phyloP scores from a whole-genome alignment of 2,888 invertebrate genomes.

The Eupithecia insigniata region DNA sequence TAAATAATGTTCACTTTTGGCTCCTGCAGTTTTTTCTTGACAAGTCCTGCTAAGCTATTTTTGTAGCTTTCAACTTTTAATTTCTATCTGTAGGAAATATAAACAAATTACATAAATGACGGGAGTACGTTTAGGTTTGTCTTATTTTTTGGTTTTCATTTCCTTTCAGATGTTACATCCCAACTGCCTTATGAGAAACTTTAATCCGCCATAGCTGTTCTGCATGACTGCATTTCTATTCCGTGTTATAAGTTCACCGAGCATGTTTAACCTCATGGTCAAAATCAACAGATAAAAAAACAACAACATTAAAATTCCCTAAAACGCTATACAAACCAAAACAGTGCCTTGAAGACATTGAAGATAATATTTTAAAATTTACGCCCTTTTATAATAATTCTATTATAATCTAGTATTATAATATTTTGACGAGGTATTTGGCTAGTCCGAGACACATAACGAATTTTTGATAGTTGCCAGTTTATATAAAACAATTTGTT shows the following conservation, averaged over 20 bases:
- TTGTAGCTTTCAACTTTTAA: slow-evolving; percentile 12
- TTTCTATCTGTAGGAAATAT: neutral
- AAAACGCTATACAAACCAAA: slow-evolving; percentile 24
- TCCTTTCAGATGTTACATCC: slow-evolving; percentile 95
- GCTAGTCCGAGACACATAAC: slow-evolving; percentile 71
- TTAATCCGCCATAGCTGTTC: slow-evolving; percentile 85
- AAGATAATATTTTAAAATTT: slow-evolving; percentile 16
- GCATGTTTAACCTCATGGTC: slow-evolving; percentile 63
- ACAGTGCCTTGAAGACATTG: slow-evolving; percentile 51
- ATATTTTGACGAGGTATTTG: slow-evolving; percentile 65
- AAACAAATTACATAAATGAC: neutral
- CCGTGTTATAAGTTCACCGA: slow-evolving; percentile 63
- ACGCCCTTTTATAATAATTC: slow-evolving; percentile 42
- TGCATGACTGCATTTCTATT: slow-evolving; percentile 79
- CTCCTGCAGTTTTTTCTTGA: neutral
- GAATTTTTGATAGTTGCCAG: slow-evolving; percentile 49
- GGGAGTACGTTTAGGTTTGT: slow-evolving; percentile 38
- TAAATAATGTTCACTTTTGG: neutral
- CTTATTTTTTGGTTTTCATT: slow-evolving; percentile 74
- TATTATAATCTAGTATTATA: slow-evolving; percentile 53
- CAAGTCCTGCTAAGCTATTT: slow-evolving; percentile 6
- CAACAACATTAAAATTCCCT: slow-evolving; percentile 14
- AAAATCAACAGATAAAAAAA: slow-evolving; percentile 18
- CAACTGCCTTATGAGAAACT: slow-evolving; percentile 96
- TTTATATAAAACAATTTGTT: slow-evolving; percentile 14